These are phyloP conservation scores for Campylorhamphus procurvoides DNA, from an alignment of 2,113 vertebrate species.

Conservation along the genomic window DNA sequence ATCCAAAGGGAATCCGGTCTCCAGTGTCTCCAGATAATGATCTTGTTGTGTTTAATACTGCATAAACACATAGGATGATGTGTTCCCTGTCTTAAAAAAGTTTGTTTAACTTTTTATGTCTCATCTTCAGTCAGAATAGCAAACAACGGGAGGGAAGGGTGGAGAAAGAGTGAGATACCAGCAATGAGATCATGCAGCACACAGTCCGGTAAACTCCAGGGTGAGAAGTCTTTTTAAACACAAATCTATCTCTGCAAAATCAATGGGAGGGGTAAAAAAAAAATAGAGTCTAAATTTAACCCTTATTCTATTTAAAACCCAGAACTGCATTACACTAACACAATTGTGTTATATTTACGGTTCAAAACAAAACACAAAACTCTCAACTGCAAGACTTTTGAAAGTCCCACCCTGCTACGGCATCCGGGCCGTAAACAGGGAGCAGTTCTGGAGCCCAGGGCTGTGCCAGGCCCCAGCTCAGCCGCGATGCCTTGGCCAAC, in stretches of 20 bases:
- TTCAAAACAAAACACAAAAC: constrained; percentile 30
- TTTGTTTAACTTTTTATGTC: constrained; percentile 56
- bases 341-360: constrained; percentile 46
- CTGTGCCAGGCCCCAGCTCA: background rate
- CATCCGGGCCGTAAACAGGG: background rate
- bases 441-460: background rate
- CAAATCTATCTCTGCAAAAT: constrained; percentile 41
- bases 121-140: constrained; percentile 40
- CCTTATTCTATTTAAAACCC: constrained; percentile 54
- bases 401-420: background rate
- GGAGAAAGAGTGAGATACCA: constrained; percentile 34
- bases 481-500: background rate
- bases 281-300: constrained; percentile 48
- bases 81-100: constrained; percentile 24
- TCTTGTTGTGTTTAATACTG: constrained; percentile 56
- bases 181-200: constrained; percentile 52
- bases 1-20: constrained; percentile 50
- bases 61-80: constrained; percentile 61
- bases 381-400: background rate
- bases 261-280: background rate
- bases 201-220: background rate
- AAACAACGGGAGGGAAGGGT: constrained; percentile 64
- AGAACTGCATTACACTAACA: constrained; percentile 1
- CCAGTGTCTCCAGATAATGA: constrained; percentile 52
- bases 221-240: constrained; percentile 64